Percentiles rank a stretch among this genome's conserved stretches.
Conservation (phyloP, 2,113 vertebrate genomes). For the Oncorhynchus clarkii region DNA sequence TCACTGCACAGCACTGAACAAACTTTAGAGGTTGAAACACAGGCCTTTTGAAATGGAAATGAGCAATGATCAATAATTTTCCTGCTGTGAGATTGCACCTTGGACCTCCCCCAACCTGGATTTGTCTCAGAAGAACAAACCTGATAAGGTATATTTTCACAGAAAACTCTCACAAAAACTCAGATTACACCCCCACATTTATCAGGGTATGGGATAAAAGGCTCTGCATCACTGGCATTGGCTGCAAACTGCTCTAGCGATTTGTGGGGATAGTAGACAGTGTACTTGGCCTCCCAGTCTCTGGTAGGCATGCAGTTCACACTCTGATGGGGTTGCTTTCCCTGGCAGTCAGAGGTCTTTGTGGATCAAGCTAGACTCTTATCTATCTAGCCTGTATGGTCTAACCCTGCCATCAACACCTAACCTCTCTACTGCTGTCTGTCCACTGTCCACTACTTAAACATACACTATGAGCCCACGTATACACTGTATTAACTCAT, state of each 20-base stretch:
- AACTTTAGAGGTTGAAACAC: background rate
- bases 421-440: background rate
- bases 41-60: conserved; percentile 10
- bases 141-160: background rate
- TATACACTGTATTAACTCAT: background rate
- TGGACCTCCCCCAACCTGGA: background rate
- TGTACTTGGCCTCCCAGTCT: too few relatives aligned
- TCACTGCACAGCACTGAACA: background rate
- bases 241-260: too few relatives aligned
- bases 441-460: background rate
- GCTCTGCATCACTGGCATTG: too few relatives aligned
- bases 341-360: conserved; percentile 32
- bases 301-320: too few relatives aligned
- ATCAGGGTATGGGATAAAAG: too few relatives aligned
- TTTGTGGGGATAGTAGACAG: too few relatives aligned
- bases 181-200: too few relatives aligned
- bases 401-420: conserved; percentile 25
- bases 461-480: background rate
- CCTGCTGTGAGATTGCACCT: background rate
- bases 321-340: conserved; percentile 29
- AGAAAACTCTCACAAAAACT: too few relatives aligned
- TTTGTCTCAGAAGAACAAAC: background rate
- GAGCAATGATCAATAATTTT: background rate
- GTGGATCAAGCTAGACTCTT: conserved; percentile 47
- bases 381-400: conserved; percentile 35